A percentile compares a stretch with the other conserved stretches of the same genome.
These are phyloP conservation scores for Trematomus bernacchii DNA, from an alignment of 2,797 vertebrate species.

Conservation along the genomic window DNA sequence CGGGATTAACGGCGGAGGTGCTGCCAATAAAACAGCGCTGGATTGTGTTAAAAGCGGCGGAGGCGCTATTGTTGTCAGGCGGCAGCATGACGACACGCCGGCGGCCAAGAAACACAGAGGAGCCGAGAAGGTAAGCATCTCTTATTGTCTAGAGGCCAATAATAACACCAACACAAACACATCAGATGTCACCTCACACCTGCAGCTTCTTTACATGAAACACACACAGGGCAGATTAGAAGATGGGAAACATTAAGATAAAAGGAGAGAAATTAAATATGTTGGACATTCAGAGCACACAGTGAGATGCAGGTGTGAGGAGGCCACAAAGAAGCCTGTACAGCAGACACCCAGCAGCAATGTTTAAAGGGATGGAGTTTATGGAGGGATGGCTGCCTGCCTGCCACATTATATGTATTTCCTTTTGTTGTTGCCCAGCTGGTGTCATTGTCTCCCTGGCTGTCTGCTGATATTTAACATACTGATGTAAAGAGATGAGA, in stretches of 20 bases:
- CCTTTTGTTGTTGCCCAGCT: constrained; percentile 59
- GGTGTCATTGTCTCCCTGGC: constrained; percentile 56
- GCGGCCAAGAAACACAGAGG: constrained; percentile 76
- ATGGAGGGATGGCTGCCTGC: constrained; percentile 15
- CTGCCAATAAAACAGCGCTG: constrained; percentile 78
- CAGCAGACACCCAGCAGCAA: constrained; percentile 43
- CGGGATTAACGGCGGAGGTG: constrained; percentile 75
- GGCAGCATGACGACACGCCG: constrained; percentile 78
- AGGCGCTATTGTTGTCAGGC: constrained; percentile 69
- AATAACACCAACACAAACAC: neutral
- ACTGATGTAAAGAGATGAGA: constrained; percentile 37
- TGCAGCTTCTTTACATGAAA: neutral
- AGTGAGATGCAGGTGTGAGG: constrained; percentile 57
- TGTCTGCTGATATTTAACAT: constrained; percentile 42
- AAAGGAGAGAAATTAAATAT: neutral
- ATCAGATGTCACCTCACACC: neutral
- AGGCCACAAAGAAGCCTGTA: constrained; percentile 60
- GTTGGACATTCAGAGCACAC: constrained; percentile 49
- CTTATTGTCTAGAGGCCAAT: constrained; percentile 58
- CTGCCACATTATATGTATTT: constrained; percentile 49
- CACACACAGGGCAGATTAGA: neutral
- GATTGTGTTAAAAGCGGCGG: constrained; percentile 88
- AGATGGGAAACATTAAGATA: neutral
- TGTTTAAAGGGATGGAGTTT: constrained; percentile 31
- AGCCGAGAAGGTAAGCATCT: constrained; percentile 72